Percentiles rank a stretch among this genome's conserved stretches.
Evolutionary conservation across 2,797 vertebrate species (phyloP).

Genomic region (Parotocinclus haroldoi): DNA sequence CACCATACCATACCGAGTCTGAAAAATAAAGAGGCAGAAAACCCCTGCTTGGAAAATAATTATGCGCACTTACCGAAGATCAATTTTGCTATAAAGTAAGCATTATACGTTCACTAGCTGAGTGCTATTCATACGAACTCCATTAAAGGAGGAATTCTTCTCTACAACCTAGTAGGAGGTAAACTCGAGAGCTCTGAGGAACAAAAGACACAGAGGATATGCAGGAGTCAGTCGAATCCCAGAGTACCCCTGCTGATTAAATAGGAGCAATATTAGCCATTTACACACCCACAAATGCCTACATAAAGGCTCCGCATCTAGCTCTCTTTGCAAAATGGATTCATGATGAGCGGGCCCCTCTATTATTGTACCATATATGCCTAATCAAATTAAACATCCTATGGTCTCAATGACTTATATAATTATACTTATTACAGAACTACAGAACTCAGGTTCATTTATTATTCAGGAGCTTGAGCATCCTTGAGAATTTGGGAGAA

Average conservation of each 20-base stretch:
- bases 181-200: constrained; percentile 27
- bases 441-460: constrained; percentile 41
- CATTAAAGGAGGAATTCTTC: constrained; percentile 42
- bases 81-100: constrained; percentile 5
- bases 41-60: too few species aligned
- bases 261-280: constrained; percentile 33
- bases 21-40: too few species aligned
- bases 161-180: constrained; percentile 36
- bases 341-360: constrained; percentile 12
- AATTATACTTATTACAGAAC: constrained; percentile 30
- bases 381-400: constrained; percentile 42
- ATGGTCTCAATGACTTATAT: constrained; percentile 48
- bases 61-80: neutral
- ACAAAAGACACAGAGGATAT: constrained; percentile 15
- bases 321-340: constrained; percentile 1
- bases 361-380: constrained; percentile 14
- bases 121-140: constrained; percentile 46
- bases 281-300: constrained; percentile 14
- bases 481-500: constrained; percentile 17
- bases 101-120: constrained; percentile 11
- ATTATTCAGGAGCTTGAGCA: constrained; percentile 32
- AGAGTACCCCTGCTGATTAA: constrained; percentile 15
- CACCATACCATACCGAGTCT: too few species aligned
- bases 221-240: constrained; percentile 6
- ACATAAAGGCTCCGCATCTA: constrained; percentile 7